Conservation (phyloP, 2,797 vertebrate species). For the Bovichtus variegatus region DNA sequence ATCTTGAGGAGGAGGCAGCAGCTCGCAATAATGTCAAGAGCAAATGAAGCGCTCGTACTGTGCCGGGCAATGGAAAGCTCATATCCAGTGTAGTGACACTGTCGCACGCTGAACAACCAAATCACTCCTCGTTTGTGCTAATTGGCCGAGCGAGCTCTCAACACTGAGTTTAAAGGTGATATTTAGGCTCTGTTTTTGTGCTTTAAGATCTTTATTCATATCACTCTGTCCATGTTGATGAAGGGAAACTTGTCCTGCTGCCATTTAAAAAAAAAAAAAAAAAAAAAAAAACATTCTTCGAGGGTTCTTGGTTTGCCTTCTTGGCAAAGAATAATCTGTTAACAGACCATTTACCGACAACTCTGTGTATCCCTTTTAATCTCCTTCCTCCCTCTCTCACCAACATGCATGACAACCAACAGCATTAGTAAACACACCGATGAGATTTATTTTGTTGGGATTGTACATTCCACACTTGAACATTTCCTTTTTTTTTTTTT, state of each 20-base stretch:
- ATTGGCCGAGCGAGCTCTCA: slow-evolving; percentile 23
- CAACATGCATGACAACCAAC: slow-evolving; percentile 33
- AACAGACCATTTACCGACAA: not conserved
- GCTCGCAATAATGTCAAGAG: slow-evolving; percentile 62
- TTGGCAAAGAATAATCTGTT: not conserved
- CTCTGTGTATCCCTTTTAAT: not conserved
- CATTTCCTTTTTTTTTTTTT: slow-evolving; percentile 79
- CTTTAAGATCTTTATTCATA: not conserved
- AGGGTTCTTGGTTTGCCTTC: not conserved
- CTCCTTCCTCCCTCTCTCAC: not conserved
- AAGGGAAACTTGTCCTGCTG: not conserved
- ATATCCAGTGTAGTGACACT: slow-evolving; percentile 28
- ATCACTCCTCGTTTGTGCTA: slow-evolving; percentile 33
- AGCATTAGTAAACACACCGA: slow-evolving; percentile 80
- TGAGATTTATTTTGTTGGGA: slow-evolving; percentile 84
- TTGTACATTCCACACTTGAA: slow-evolving; percentile 87
- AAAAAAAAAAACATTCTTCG: too few relatives aligned
- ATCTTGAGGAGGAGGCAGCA: slow-evolving; percentile 58
- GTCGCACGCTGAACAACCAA: slow-evolving; percentile 39
- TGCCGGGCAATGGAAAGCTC: slow-evolving; percentile 10
- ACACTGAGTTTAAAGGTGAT: slow-evolving; percentile 15
- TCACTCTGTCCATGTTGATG: not conserved
- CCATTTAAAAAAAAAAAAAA: too few relatives aligned
- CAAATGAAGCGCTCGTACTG: slow-evolving; percentile 40
- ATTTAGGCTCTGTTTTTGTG: not conserved